These are phyloP conservation scores for Epizoanthus scotinus DNA, from an alignment of 92 coral and sea anemone genomes.

Conservation along the genomic window DNA sequence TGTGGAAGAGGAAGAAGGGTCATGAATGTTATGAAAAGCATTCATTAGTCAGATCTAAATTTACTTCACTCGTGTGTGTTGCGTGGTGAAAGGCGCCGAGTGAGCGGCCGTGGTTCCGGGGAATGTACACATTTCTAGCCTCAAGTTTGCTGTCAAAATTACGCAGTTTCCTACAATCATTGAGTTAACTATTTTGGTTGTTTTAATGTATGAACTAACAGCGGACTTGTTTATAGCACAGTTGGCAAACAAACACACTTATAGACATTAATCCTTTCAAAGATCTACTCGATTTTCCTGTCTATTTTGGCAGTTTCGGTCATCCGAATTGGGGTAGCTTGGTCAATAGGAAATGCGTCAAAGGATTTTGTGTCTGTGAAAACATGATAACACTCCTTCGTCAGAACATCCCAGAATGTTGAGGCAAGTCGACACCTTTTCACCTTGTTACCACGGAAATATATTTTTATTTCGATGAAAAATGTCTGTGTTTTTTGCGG, in stretches of 20 bases:
- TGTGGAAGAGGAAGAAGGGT: constrained; percentile 36
- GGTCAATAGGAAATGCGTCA: constrained; percentile 40
- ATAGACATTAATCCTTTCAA: constrained; percentile 16
- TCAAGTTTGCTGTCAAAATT: constrained; percentile 3
- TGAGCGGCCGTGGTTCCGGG: not conserved
- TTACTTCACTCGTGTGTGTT: not conserved
- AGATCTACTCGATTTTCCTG: constrained; percentile 31
- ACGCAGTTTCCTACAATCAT: constrained; percentile 9
- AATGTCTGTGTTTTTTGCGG: no score
- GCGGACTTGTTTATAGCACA: constrained; percentile 8
- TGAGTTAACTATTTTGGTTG: constrained; percentile 3
- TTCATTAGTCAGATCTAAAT: constrained; percentile 38
- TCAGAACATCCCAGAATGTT: not conserved
- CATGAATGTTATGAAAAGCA: constrained; percentile 39
- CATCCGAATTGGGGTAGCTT: constrained; percentile 3
- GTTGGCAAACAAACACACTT: constrained; percentile 24
- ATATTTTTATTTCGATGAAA: no score
- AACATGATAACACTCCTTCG: not conserved
- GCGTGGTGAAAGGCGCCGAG: not conserved
- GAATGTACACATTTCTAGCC: constrained; percentile 38
- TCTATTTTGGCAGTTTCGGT: constrained; percentile 23
- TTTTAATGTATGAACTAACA: constrained; percentile 13
- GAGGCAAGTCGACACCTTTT: constrained; percentile 16
- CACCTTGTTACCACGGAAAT: constrained; percentile 9
- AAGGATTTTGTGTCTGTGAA: constrained; percentile 8